These are phyloP conservation scores for Parazoanthus darwini DNA, from an alignment of 92 coral and sea anemone species.

Conservation along the genomic window DNA sequence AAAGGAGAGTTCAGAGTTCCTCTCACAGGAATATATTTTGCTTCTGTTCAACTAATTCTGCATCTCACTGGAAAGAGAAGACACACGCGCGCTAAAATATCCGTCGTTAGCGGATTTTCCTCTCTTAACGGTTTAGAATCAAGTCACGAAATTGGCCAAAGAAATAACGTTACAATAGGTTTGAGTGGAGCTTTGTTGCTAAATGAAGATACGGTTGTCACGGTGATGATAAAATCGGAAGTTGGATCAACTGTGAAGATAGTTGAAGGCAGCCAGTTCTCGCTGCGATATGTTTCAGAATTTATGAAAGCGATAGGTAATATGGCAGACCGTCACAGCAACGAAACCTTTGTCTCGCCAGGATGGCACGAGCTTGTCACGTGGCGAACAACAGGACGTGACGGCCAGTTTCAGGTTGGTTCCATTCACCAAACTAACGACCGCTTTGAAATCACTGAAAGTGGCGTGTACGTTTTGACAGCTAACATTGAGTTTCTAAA, in stretches of 20 bases:
- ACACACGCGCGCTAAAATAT: constrained; percentile 23
- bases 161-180: constrained; percentile 23
- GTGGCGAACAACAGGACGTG: constrained; percentile 57
- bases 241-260: constrained; percentile 34
- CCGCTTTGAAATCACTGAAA: constrained; percentile 49
- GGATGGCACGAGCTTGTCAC: constrained; percentile 67
- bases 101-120: constrained; percentile 43
- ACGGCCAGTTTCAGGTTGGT: constrained; percentile 67
- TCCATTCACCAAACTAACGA: constrained; percentile 64
- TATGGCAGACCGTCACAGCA: constrained; percentile 63
- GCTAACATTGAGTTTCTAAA: constrained; percentile 48
- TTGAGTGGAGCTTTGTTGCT: constrained; percentile 55
- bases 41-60: constrained; percentile 39
- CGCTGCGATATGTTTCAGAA: constrained; percentile 47
- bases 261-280: constrained; percentile 48
- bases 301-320: constrained; percentile 45
- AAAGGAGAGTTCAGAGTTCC: constrained; percentile 49
- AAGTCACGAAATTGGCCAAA: constrained; percentile 12
- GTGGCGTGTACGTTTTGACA: constrained; percentile 45
- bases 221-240: constrained; percentile 35
- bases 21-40: constrained; percentile 57
- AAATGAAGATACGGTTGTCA: constrained; percentile 31
- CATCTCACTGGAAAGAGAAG: neutral
- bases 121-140: constrained; percentile 46
- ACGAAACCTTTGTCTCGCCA: constrained; percentile 36